Conservation (phyloP, 37 sponge, comb jelly and placozoan genomes). For the Haliclona indistincta region DNA sequence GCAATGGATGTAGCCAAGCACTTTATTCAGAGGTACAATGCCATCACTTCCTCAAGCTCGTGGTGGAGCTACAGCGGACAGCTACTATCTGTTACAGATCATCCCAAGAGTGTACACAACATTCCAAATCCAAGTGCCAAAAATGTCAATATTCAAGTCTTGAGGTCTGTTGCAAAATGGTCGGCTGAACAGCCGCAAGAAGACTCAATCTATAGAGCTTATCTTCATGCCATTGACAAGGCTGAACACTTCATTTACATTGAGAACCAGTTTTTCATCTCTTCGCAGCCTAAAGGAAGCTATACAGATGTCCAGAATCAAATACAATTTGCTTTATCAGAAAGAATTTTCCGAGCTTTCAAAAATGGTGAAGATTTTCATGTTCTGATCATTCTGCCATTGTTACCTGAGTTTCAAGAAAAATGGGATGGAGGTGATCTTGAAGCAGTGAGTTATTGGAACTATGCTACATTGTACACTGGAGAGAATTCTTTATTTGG, state of each 20-base stretch:
- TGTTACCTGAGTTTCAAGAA: conserved; percentile 57
- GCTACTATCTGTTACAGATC: neutral
- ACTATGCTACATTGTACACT: conserved; percentile 51
- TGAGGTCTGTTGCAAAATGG: conserved; percentile 49
- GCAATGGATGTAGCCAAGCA: conserved; percentile 12
- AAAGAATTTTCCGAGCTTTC: conserved; percentile 45
- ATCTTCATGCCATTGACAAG: conserved; percentile 38
- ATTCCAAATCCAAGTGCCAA: conserved; percentile 33
- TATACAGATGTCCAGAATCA: conserved; percentile 17
- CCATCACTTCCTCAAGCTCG: no score
- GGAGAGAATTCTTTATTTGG: conserved; percentile 46
- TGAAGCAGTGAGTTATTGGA: conserved; percentile 56
- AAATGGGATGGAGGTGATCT: conserved; percentile 14
- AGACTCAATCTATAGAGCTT: conserved; percentile 46
- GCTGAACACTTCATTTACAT: conserved; percentile 75
- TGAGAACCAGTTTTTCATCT: conserved; percentile 67
- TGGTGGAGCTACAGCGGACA: no score
- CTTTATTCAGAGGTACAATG: conserved; percentile 30
- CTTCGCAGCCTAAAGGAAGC: conserved; percentile 11
- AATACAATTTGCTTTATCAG: conserved; percentile 17
- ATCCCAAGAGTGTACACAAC: conserved; percentile 7
- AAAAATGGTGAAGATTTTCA: conserved; percentile 26
- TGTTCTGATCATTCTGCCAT: conserved; percentile 33
- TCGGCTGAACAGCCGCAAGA: conserved; percentile 34
- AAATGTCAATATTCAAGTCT: conserved; percentile 39